Evolutionary conservation across 2,888 invertebrate species (phyloP).

Genomic region (Sarcophaga carnaria): DNA sequence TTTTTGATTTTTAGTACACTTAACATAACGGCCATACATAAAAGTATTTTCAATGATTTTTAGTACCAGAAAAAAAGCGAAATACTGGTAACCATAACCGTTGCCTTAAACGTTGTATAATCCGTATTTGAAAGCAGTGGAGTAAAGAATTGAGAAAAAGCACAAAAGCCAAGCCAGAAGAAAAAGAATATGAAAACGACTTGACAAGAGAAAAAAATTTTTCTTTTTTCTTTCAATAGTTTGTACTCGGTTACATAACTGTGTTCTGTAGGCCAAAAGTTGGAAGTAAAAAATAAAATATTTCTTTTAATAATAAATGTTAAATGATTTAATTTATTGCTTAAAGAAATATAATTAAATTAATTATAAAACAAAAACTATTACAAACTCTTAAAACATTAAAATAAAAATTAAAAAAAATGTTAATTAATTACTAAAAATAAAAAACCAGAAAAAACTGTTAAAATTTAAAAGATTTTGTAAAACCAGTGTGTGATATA

Average conservation of each 20-base stretch:
- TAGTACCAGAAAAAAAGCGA: constrained; percentile 34
- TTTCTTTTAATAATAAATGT: too few species aligned
- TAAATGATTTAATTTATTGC: too few species aligned
- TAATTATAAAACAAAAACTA: neutral
- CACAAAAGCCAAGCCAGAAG: constrained; percentile 40
- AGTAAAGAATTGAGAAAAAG: constrained; percentile 53
- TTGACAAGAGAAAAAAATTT: constrained; percentile 47
- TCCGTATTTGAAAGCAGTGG: constrained; percentile 42
- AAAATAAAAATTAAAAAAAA: neutral
- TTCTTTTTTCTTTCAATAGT: constrained; percentile 66
- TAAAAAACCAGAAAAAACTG: too few species aligned
- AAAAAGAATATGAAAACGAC: constrained; percentile 35
- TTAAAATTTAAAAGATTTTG: too few species aligned
- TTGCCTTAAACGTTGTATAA: constrained; percentile 21
- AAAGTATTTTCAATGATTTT: neutral
- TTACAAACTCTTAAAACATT: neutral
- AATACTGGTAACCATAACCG: constrained; percentile 35
- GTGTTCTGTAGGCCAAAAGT: constrained; percentile 72
- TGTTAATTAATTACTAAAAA: too few species aligned
- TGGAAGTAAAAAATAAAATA: constrained; percentile 19
- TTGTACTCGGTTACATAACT: constrained; percentile 77
- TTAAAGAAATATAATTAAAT: too few species aligned
- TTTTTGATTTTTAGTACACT: too few species aligned
- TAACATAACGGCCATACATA: neutral
- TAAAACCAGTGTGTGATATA: neutral